phyloP scores from a whole-genome alignment of 2,888 invertebrate genomes.

The Scaptomyza cyrtandrae region DNA sequence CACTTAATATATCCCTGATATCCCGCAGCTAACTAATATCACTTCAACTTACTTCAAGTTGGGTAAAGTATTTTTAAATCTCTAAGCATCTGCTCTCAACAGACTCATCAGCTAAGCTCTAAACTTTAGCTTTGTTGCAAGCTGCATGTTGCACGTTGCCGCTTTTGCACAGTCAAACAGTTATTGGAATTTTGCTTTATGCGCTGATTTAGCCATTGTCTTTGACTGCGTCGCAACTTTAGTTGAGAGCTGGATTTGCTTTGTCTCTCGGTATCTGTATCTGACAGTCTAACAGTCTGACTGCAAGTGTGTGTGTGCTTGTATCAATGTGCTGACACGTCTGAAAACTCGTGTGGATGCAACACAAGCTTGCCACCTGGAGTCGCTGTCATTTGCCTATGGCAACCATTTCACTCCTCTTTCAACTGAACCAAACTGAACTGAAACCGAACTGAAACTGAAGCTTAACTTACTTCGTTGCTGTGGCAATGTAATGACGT shows the following conservation, averaged over 20 bases:
- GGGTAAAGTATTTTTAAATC: background rate
- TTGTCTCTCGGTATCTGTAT: constrained; percentile 1
- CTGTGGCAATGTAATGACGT: constrained; percentile 57
- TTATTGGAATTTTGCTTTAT: constrained; percentile 52
- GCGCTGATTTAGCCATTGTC: constrained; percentile 61
- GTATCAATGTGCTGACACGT: constrained; percentile 11
- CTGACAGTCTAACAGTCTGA: background rate
- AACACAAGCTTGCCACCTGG: constrained; percentile 34
- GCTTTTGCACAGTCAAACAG: constrained; percentile 28
- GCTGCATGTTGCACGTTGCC: constrained; percentile 3
- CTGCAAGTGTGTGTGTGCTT: background rate
- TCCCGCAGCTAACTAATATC: background rate
- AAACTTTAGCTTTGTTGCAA: constrained; percentile 8
- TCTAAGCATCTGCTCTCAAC: background rate
- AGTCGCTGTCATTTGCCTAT: constrained; percentile 28
- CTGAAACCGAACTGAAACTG: background rate
- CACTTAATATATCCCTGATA: no score
- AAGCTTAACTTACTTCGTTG: constrained; percentile 7
- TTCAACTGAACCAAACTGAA: background rate
- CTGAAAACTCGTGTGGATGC: constrained; percentile 32
- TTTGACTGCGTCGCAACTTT: constrained; percentile 31
- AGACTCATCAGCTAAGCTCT: constrained; percentile 30
- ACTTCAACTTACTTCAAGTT: background rate
- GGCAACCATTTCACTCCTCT: constrained; percentile 6
- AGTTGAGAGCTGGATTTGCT: constrained; percentile 11